Conservation (phyloP, 2,113 vertebrate genomes). For the Peromyscus leucopus region DNA sequence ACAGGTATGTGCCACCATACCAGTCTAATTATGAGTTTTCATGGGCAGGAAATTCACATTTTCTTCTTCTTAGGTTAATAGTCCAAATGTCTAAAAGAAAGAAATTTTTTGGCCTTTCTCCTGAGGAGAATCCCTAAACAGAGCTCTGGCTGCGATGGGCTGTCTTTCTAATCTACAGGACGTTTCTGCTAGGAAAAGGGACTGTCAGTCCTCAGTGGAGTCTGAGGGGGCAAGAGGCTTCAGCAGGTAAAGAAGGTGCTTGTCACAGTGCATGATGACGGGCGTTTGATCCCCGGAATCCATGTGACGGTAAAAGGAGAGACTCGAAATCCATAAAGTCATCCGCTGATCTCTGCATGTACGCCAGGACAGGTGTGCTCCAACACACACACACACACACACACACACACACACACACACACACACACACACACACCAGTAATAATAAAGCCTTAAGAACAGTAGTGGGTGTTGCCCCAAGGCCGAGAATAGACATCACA, state of each 20-base stretch:
- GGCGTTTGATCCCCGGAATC: background rate
- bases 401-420: background rate
- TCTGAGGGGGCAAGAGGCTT: too few species aligned
- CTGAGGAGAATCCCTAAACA: background rate
- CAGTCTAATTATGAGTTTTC: background rate
- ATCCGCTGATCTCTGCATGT: background rate
- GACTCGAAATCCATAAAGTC: background rate
- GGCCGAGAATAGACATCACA: background rate
- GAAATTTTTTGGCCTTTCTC: background rate
- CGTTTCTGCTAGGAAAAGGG: too few species aligned
- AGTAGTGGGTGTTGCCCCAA: background rate
- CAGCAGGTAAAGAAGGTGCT: background rate
- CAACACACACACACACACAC: background rate
- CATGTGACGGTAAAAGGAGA: too few species aligned
- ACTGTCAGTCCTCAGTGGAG: background rate
- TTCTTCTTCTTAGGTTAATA: background rate
- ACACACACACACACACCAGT: background rate
- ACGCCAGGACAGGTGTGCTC: background rate
- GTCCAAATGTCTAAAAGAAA: background rate
- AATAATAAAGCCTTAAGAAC: background rate
- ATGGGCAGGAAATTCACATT: background rate
- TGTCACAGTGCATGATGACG: background rate
- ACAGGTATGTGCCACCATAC: background rate
- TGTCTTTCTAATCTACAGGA: background rate
- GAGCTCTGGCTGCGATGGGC: background rate